phyloP scores from a whole-genome alignment of 1,140 invertebrate species.

The Trachymyrmex septentrionalis region DNA sequence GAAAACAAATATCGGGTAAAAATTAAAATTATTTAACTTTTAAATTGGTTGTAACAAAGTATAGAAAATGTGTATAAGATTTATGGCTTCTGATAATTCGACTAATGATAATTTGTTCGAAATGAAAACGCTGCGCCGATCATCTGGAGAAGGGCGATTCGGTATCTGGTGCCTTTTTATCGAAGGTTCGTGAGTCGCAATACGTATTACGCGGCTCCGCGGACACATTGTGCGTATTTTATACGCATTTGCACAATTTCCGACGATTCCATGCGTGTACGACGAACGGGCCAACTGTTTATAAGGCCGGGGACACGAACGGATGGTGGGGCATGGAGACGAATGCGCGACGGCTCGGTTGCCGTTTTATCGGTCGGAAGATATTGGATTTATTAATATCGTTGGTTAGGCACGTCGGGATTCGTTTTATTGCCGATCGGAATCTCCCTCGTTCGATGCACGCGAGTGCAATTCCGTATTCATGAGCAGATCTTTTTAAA shows the following conservation, averaged over 20 bases:
- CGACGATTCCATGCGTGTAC: conserved; percentile 64
- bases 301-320: conserved; percentile 45
- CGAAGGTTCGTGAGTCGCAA: conserved; percentile 41
- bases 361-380: conserved; percentile 83
- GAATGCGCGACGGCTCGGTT: conserved; percentile 71
- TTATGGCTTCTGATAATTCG: not conserved
- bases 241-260: conserved; percentile 86
- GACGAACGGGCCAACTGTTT: conserved; percentile 70
- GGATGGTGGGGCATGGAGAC: conserved; percentile 34
- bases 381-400: conserved; percentile 84
- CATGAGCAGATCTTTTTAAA: conserved; percentile 2
- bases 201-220: conserved; percentile 82
- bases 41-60: not conserved
- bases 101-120: not conserved
- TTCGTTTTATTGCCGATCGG: conserved; percentile 80
- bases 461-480: conserved; percentile 10
- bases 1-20: no score
- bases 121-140: not conserved
- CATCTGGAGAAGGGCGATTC: not conserved
- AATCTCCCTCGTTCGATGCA: conserved; percentile 21
- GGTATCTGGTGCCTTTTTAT: conserved; percentile 65
- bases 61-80: not conserved
- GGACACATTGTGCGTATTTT: conserved; percentile 86
- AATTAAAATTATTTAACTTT: no score
- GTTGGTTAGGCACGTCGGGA: conserved; percentile 79